Percentiles rank a stretch among this genome's conserved stretches.
Conservation (phyloP, 2,797 vertebrate species). For the Triplophysa yarkandensis region DNA sequence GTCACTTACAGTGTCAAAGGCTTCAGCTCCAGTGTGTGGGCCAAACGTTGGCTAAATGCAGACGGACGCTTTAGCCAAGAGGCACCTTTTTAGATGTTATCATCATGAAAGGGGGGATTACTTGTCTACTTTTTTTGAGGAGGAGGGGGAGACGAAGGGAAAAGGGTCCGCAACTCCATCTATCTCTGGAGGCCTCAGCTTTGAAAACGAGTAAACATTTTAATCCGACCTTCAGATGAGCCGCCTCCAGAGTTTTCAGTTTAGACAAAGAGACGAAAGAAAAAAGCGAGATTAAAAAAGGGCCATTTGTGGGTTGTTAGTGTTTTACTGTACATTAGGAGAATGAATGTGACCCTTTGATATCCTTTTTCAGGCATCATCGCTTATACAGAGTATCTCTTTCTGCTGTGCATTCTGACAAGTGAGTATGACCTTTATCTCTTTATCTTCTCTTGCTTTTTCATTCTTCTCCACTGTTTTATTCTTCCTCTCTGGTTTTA, state of each 20-base stretch:
- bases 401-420: constrained; percentile 98
- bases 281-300: constrained; percentile 30
- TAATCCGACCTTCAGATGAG: constrained; percentile 55
- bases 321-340: constrained; percentile 49
- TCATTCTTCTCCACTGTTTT: constrained; percentile 17
- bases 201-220: constrained; percentile 60
- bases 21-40: constrained; percentile 64
- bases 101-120: constrained; percentile 73
- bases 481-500: constrained; percentile 6
- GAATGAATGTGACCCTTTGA: constrained; percentile 52
- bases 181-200: constrained; percentile 52
- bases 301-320: constrained; percentile 42
- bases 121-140: constrained; percentile 31
- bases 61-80: constrained; percentile 53
- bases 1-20: constrained; percentile 38
- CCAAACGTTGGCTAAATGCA: constrained; percentile 58
- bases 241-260: constrained; percentile 38
- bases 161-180: constrained; percentile 47
- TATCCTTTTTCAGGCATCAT: constrained; percentile 85
- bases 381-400: constrained; percentile 98
- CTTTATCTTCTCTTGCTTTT: background rate
- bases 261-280: constrained; percentile 38
- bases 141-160: constrained; percentile 20
- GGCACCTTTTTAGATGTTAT: constrained; percentile 78
- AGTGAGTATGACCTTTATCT: constrained; percentile 82